These are phyloP conservation scores for Melanaphis sacchari DNA, from an alignment of 1,140 invertebrate genomes.

Conservation along the genomic window DNA sequence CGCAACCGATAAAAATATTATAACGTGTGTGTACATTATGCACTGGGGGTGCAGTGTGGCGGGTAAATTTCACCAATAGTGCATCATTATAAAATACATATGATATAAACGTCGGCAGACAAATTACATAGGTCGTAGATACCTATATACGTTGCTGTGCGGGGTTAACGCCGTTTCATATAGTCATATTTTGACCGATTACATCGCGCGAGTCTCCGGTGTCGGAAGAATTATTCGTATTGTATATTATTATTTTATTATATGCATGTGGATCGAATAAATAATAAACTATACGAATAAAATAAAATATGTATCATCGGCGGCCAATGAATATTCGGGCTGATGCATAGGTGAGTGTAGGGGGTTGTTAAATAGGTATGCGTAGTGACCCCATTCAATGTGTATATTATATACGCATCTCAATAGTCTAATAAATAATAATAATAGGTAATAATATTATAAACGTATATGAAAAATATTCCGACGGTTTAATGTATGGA, in stretches of 20 bases:
- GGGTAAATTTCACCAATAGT: background rate
- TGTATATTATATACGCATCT: too few species aligned
- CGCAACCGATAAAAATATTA: background rate
- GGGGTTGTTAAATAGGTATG: background rate
- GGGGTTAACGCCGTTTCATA: constrained; percentile 4
- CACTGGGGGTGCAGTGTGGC: background rate
- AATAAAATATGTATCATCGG: background rate
- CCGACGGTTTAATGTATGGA: too few species aligned
- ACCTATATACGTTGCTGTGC: background rate
- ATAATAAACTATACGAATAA: background rate
- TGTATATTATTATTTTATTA: background rate
- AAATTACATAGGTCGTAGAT: background rate
- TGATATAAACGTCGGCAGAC: background rate
- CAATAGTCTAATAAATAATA: too few species aligned
- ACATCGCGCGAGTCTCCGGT: background rate
- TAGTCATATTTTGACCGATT: background rate
- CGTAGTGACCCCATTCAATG: background rate
- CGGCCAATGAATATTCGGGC: background rate
- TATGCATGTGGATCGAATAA: background rate
- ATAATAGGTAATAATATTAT: too few species aligned
- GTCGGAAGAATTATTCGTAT: background rate
- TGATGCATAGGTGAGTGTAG: background rate
- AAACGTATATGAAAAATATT: too few species aligned
- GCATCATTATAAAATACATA: background rate
- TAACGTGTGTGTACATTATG: background rate